phyloP scores from a whole-genome alignment of 2,797 vertebrate species.

The Schizopygopsis malacanthus region DNA sequence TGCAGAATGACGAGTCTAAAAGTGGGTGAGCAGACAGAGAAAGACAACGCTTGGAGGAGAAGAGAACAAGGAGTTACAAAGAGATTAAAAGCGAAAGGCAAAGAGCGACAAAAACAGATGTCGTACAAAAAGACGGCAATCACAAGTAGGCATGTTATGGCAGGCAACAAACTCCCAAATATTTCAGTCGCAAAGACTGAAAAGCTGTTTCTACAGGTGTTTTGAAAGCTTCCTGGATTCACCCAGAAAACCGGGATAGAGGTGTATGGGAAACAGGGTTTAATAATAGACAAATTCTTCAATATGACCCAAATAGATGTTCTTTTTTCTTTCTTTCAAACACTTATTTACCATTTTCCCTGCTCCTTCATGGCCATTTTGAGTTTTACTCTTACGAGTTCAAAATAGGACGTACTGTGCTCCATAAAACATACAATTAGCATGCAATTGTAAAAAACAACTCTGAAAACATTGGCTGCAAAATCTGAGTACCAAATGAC shows the following conservation, averaged over 20 bases:
- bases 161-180: slow-evolving; percentile 10
- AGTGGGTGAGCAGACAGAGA: not conserved
- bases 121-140: not conserved
- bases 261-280: slow-evolving; percentile 1
- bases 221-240: slow-evolving; percentile 25
- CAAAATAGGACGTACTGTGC: not conserved
- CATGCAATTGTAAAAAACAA: slow-evolving; percentile 14
- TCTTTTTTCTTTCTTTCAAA: not conserved
- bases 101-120: not conserved
- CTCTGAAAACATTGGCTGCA: not conserved
- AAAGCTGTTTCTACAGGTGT: slow-evolving; percentile 16
- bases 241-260: not conserved
- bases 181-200: slow-evolving; percentile 13
- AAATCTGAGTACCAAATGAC: not conserved
- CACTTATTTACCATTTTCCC: not conserved
- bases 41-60: not conserved
- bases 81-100: not conserved
- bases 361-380: not conserved
- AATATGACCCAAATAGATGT: slow-evolving; percentile 21
- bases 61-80: not conserved
- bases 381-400: not conserved
- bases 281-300: slow-evolving; percentile 29
- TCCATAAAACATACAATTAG: slow-evolving; percentile 21
- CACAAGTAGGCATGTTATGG: slow-evolving; percentile 5
- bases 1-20: not conserved